phyloP scores from a whole-genome alignment of 2,888 invertebrate species.

The Luperina nickerlii region DNA sequence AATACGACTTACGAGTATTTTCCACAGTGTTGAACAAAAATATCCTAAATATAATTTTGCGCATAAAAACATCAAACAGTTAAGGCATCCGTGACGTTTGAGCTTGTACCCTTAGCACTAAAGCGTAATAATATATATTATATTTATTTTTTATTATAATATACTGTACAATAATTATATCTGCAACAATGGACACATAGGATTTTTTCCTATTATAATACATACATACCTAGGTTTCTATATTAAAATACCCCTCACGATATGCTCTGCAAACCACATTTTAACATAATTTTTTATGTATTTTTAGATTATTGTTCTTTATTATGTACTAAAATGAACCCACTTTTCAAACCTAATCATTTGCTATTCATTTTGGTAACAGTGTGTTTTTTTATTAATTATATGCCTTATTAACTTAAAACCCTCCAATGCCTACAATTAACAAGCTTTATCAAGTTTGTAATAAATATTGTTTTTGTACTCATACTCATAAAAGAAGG shows the following conservation, averaged over 20 bases:
- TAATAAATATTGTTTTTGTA: not conserved
- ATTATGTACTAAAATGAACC: not conserved
- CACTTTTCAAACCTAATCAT: not conserved
- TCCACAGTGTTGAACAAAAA: conserved; percentile 59
- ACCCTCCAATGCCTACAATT: not conserved
- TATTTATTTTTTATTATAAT: conserved; percentile 32
- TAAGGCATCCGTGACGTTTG: conserved; percentile 67
- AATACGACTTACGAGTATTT: conserved; percentile 31
- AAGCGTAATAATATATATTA: conserved; percentile 51
- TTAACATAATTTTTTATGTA: not conserved
- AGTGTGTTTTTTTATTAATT: not conserved
- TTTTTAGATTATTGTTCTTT: not conserved
- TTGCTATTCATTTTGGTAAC: not conserved
- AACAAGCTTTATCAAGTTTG: not conserved
- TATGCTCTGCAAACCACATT: not conserved
- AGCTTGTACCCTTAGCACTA: conserved; percentile 64
- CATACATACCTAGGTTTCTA: conserved; percentile 28
- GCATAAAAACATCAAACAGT: conserved; percentile 63
- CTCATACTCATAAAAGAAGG: not conserved
- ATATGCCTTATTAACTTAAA: not conserved
- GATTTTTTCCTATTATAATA: conserved; percentile 34
- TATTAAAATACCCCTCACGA: conserved; percentile 10
- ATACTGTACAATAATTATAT: conserved; percentile 55
- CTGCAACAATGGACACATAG: conserved; percentile 59
- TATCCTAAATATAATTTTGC: conserved; percentile 61